phyloP scores from a whole-genome alignment of 2,888 invertebrate genomes.

The Acrocyrtus sp. region DNA sequence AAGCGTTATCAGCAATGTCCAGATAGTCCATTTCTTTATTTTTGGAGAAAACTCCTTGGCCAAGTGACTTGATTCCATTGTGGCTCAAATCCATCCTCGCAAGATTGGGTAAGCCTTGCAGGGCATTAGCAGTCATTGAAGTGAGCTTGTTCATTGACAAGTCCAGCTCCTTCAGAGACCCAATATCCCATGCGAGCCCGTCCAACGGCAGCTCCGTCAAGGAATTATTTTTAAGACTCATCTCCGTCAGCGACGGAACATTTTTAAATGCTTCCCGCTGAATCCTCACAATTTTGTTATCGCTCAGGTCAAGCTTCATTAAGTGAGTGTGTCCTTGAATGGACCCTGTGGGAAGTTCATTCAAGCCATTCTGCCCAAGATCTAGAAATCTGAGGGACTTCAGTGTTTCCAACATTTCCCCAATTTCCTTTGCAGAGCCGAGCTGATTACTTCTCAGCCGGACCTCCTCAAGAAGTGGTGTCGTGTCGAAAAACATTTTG shows the following conservation, averaged over 20 bases:
- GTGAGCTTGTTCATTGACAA: slow-evolving; percentile 80
- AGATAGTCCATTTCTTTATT: slow-evolving; percentile 66
- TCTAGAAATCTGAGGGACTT: slow-evolving; percentile 83
- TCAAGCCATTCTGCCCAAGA: slow-evolving; percentile 80
- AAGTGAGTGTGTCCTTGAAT: slow-evolving; percentile 82
- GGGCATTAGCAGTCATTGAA: slow-evolving; percentile 67
- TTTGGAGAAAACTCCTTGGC: slow-evolving; percentile 52
- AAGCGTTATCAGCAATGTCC: slow-evolving; percentile 80
- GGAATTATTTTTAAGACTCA: slow-evolving; percentile 85
- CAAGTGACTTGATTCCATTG: slow-evolving; percentile 62
- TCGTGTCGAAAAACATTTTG: slow-evolving; percentile 76
- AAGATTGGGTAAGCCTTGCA: slow-evolving; percentile 62
- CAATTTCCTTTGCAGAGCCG: slow-evolving; percentile 77
- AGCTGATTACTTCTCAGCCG: slow-evolving; percentile 67
- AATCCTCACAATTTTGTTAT: slow-evolving; percentile 79
- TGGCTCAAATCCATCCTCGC: slow-evolving; percentile 62
- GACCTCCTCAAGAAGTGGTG: slow-evolving; percentile 75
- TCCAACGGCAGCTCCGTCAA: slow-evolving; percentile 72
- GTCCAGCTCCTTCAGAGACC: slow-evolving; percentile 74
- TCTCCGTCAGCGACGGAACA: slow-evolving; percentile 84
- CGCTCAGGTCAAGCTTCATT: slow-evolving; percentile 82
- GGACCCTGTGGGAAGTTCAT: slow-evolving; percentile 81
- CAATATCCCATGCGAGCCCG: slow-evolving; percentile 58
- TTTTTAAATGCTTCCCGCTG: slow-evolving; percentile 83
- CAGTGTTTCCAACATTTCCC: slow-evolving; percentile 79